Base-by-base conservation (phyloP, 2,888 invertebrate genomes). In the Drosophila emarginata region DNA sequence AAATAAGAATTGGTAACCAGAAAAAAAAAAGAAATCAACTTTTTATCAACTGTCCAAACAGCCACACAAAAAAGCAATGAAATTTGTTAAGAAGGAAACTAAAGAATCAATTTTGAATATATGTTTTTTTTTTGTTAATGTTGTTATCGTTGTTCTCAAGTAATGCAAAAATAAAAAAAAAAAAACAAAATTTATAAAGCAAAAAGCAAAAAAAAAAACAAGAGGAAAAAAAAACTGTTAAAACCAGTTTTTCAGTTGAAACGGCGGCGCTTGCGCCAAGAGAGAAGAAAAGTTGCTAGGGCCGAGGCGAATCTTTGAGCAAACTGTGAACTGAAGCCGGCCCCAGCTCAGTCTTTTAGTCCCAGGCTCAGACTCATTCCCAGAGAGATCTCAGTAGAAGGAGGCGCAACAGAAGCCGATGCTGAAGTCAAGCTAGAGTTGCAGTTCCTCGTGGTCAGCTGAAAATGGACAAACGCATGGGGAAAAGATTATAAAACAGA, bases 221-320 rank as follows among this genome's bases (percentile, higher is more conserved):
- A 18, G 21, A 21, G 61, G 39, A 62, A 61, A 68, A 65, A 64
- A 76, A 81, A 80, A 80, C 80, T 80, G 80, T 80, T 80, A 80
- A 80, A 80, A 80, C 80, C 82, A 75, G 80, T 80, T 80, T 77
- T 18, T 14, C 37, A 32, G 54, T 40, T 37, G 52, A 52, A 18
- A 45, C 45, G 63, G 65, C 74, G 67, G 78, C 78, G 67, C 78
- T 80, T 79, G 78, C 76, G 81, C 81, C 81, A 81, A 71, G 54
- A 9, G 64, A 61, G 67, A 70, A 56, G 70, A 76, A 84, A 74
- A 67, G 68, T 73, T 80, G 72, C 72, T 73, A 79, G 76, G 78
- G 78, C 70, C 85, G 80, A 76, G 73, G 64, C 80, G 85, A 86
- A 86, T 86, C 78, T 81, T 74, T 78, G 72, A 79, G 77, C 75